A percentile compares a stretch with the other conserved stretches of the same genome.
Evolutionary conservation across 2,888 invertebrate genomes (phyloP).

Genomic region (Himalopsyche anomala): DNA sequence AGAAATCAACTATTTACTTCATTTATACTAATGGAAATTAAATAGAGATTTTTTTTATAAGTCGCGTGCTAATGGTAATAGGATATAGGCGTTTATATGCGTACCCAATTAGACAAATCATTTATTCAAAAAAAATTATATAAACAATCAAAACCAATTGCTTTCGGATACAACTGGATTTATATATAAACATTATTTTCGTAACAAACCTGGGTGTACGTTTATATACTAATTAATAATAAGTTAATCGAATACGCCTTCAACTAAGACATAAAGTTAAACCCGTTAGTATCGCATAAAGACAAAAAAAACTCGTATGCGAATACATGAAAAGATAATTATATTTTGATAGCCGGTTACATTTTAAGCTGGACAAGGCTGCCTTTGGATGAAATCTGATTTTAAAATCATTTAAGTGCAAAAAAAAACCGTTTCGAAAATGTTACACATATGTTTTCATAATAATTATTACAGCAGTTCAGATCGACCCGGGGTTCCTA

Average conservation of each 20-base stretch:
- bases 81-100: too few relatives aligned
- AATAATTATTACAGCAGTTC: too few relatives aligned
- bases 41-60: too few relatives aligned
- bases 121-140: too few relatives aligned
- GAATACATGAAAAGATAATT: conserved; percentile 13
- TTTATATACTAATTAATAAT: not conserved
- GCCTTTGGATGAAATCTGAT: not conserved
- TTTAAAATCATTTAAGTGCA: not conserved
- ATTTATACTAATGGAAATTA: too few relatives aligned
- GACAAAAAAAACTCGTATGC: conserved; percentile 2
- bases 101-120: too few relatives aligned
- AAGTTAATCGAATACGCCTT: conserved; percentile 29
- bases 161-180: not conserved
- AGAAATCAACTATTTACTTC: not conserved
- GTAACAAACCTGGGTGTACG: not conserved
- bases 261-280: not conserved
- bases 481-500: not conserved
- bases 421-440: not conserved
- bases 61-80: too few relatives aligned
- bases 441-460: not conserved
- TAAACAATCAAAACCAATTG: not conserved
- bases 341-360: conserved; percentile 34
- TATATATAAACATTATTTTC: not conserved
- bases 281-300: conserved; percentile 5
- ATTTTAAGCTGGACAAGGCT: not conserved